Conservation (phyloP, 2,888 invertebrate genomes). For the Heliothis peltigera region DNA sequence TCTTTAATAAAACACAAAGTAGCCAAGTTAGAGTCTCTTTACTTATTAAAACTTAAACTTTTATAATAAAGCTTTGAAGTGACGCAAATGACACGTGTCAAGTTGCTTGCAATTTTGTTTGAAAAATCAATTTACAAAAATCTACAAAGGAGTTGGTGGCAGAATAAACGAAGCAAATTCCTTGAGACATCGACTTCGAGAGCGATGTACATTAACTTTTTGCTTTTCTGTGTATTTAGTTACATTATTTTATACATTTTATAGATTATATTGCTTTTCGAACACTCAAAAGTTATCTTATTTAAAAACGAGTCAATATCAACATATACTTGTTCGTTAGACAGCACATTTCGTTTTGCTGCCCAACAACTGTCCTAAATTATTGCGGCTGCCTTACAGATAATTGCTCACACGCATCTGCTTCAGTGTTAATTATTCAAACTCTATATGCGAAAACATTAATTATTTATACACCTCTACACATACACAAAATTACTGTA, state of each 20-base stretch:
- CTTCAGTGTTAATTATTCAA: slow-evolving; percentile 50
- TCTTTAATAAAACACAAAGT: slow-evolving; percentile 16
- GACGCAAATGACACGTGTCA: slow-evolving; percentile 18
- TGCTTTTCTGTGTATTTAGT: too few species aligned
- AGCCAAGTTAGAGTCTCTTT: slow-evolving; percentile 9
- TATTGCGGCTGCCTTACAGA: slow-evolving; percentile 35
- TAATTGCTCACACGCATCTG: slow-evolving; percentile 41
- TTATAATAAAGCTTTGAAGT: slow-evolving; percentile 18
- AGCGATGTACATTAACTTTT: too few species aligned
- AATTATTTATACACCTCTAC: slow-evolving; percentile 24
- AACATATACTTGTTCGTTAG: slow-evolving; percentile 30
- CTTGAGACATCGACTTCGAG: too few species aligned
- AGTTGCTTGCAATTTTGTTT: not conserved
- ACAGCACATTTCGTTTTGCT: slow-evolving; percentile 48
- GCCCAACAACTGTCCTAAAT: slow-evolving; percentile 59
- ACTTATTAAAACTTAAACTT: slow-evolving; percentile 15
- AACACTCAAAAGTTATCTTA: too few species aligned
- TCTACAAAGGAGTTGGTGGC: too few species aligned
- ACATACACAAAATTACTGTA: slow-evolving; percentile 23
- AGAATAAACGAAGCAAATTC: too few species aligned
- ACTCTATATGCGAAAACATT: slow-evolving; percentile 43
- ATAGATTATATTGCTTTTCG: too few species aligned
- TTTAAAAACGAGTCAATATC: too few species aligned
- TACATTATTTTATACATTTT: too few species aligned
- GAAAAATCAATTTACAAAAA: not conserved